Evolutionary conservation across 2,888 invertebrate species (phyloP), one percentile per base, ranked within the genome.

Genomic region (Quadroppia sp.): DNA sequence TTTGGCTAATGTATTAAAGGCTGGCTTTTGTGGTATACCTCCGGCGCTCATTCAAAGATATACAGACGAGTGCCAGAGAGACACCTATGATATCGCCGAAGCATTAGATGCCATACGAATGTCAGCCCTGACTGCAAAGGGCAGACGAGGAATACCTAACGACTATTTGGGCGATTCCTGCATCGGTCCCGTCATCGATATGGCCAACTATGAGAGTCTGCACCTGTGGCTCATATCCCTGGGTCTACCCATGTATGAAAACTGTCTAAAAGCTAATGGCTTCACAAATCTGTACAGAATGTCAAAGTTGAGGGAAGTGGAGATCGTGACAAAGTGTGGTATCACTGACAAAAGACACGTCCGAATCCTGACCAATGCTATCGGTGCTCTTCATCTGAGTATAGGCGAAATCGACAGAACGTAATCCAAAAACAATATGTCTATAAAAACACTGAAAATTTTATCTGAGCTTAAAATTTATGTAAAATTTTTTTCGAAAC

Each of bases 171-270:
- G 80, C 15, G 81, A 82, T 25, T 79, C 80, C 30, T 81, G 81
- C 74, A 77, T 79, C 9, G 79, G 78, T 36, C 80, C 81, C 20
- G 75, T 77, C 42, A 80, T 80, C 74, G 82, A 82, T 77, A 11
- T 7, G 36, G 79, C 81, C 30, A 81, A 81, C 78, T 81, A 81
- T 64, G 78, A 80, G 13, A 80, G 80, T 36, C 76, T 82, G 11
- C 78, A 79, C n/a, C 80, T 80, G 64, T 82, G 82, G 79, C 80
- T 82, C 45, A 79, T 79, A 30, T 82, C 82, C 40, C 79, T 82
- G 45, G 82, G 82, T 40, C 79, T 82, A 71, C 82, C 82, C 11
- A 82, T 82, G 82, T 82, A 82, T 77, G 78, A 75, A 56, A 30
- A 45, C 17, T 72, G 71, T 28, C 75, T 78, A 28, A 64, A 45